Conservation (phyloP, 2,113 vertebrate genomes). For the Callionymus lyra region DNA sequence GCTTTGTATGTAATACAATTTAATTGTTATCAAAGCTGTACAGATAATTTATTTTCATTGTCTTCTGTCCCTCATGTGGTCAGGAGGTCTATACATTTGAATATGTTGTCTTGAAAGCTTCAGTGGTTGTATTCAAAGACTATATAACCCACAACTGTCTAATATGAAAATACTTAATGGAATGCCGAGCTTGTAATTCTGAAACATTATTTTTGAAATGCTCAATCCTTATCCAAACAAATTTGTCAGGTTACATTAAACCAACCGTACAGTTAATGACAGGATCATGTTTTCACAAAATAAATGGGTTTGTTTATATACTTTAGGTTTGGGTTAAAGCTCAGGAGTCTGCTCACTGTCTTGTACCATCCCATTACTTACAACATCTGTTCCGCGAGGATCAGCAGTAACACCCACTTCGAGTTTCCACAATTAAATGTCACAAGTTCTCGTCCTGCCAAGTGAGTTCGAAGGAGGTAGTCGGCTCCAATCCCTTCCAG, state of each 20-base stretch:
- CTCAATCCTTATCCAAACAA: conserved; percentile 41
- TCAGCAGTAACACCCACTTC: conserved; percentile 49
- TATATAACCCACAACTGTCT: too few species aligned
- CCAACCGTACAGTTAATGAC: conserved; percentile 7
- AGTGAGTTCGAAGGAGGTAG: conserved; percentile 20
- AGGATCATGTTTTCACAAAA: conserved; percentile 5
- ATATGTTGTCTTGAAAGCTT: too few species aligned
- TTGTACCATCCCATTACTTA: conserved; percentile 4
- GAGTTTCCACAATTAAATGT: conserved; percentile 57
- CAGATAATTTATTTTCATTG: too few species aligned
- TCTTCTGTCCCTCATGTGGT: too few species aligned
- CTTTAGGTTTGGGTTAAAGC: conserved; percentile 15
- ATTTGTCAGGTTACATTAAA: conserved; percentile 46
- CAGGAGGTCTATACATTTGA: too few species aligned
- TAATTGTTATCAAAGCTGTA: too few species aligned
- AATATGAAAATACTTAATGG: too few species aligned
- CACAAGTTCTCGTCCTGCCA: conserved; percentile 36
- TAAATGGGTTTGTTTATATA: conserved; percentile 27
- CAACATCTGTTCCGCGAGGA: conserved; percentile 46
- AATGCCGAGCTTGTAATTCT: too few species aligned
- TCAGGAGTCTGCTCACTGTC: conserved; percentile 1
- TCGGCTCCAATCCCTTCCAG: conserved; percentile 10
- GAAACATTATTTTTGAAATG: conserved; percentile 12
- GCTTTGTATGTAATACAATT: too few species aligned
- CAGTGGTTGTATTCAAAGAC: too few species aligned